Percentiles rank a stretch among this genome's conserved stretches.
Evolutionary conservation across 2,113 vertebrate species (phyloP).

Genomic region (Cervus canadensis): DNA sequence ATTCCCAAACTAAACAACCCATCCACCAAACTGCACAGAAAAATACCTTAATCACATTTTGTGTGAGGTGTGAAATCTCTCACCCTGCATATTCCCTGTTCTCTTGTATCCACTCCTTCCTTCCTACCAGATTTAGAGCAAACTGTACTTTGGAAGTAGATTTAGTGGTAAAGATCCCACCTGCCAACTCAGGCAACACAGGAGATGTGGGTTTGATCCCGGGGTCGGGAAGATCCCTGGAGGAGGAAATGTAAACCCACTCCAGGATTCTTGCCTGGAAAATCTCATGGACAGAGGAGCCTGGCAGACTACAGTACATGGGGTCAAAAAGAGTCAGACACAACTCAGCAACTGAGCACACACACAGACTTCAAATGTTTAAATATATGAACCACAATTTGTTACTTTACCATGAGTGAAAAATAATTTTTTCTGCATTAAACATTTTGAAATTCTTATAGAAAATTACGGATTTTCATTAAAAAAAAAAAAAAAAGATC

Average conservation of each 20-base stretch:
- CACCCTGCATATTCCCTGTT: background rate
- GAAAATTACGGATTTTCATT: background rate
- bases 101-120: no score
- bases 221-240: background rate
- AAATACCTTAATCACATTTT: no score
- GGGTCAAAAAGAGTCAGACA: background rate
- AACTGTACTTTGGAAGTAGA: background rate
- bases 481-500: background rate
- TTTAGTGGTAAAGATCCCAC: background rate
- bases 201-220: background rate
- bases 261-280: background rate
- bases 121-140: background rate
- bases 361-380: background rate
- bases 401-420: background rate
- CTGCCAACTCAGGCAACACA: background rate
- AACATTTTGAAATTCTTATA: background rate
- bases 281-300: background rate
- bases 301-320: background rate
- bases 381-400: background rate
- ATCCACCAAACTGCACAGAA: background rate
- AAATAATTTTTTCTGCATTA: background rate
- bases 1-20: background rate
- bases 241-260: background rate
- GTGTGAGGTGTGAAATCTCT: background rate
- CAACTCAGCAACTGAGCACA: background rate